Evolutionary conservation across 2,113 vertebrate genomes (phyloP), one percentile per base, ranked within the genome.

Genomic region (Sinocyclocheilus rhinocerous): DNA sequence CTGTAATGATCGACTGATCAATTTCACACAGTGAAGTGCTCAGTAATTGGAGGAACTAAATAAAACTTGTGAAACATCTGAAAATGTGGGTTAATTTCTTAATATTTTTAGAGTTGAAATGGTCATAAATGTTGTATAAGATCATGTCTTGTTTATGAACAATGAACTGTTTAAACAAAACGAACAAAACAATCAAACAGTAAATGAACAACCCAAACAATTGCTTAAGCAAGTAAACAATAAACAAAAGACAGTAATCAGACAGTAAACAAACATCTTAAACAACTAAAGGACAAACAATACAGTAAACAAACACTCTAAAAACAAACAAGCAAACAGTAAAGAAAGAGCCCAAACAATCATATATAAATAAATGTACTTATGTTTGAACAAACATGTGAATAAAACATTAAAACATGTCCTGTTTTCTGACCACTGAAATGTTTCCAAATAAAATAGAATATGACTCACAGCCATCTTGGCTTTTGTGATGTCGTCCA

Each of bases 401-500:
- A 48, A 12, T 3, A 48, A 48, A 48, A 48, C 45, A 48, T 3
- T 48, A 5, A 48, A 48, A 48, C 45, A 12, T 48, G 10, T 48
- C 2, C 2, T 48, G 36, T 11, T 48, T 48, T 45, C 3, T 45
- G 42, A 10, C 42, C 42, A 45, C 42, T 10, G 42, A 45, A 45
- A 3, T 45, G 42, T 45, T 45, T 45, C 10, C 42, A 65, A 65
- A 65, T 52, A 52, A 52, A 52, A 15, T 52, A 29, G 42, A 52
- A 26, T 52, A 29, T 24, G 15, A 88, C 97, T 96, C 89, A 99
- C 98, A 78, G 95, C 95, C 16, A 95, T 93, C 94, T 99, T 99
- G 80, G 95, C 90, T 92, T 98, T 99, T 91, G 94, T 89, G 10
- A 99, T 94, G 84, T 99, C 98, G 0, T 99, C 98, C 1, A 99